Percentiles rank a stretch among this genome's conserved stretches.
Conservation (phyloP, 2,113 vertebrate genomes). For the Pelecanoides urinatrix region DNA sequence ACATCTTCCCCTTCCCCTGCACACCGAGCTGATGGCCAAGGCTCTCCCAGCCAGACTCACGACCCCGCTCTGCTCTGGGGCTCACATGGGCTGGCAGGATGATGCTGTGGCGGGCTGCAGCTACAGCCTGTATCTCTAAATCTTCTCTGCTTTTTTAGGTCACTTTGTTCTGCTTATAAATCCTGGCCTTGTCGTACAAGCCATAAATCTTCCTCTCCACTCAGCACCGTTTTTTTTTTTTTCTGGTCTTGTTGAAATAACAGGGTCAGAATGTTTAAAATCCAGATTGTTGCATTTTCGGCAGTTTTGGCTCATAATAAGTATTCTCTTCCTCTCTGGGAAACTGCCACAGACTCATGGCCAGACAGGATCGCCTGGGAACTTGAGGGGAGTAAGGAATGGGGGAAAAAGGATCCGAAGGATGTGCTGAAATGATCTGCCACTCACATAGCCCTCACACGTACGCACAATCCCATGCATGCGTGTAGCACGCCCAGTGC, state of each 20-base stretch:
- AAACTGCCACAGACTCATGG: background rate
- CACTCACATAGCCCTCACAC: background rate
- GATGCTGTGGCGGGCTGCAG: background rate
- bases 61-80: background rate
- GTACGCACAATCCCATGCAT: rapidly evolving
- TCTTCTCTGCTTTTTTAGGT: slow-evolving; percentile 50
- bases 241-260: slow-evolving; percentile 42
- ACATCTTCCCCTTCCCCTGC: background rate
- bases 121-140: background rate
- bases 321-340: background rate
- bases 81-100: background rate
- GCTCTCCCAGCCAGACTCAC: background rate
- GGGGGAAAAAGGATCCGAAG: background rate
- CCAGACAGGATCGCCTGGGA: background rate
- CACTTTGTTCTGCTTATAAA: slow-evolving; percentile 52
- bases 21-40: background rate
- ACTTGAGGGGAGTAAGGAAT: background rate
- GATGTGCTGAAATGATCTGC: background rate
- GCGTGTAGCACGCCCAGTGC: background rate
- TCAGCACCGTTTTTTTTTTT: slow-evolving; percentile 30
- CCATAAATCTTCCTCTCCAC: slow-evolving; percentile 52
- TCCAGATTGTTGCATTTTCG: slow-evolving; percentile 2
- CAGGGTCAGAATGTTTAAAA: slow-evolving; percentile 50
- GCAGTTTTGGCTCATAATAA: background rate
- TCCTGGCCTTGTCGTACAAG: slow-evolving; percentile 11